phyloP scores from a whole-genome alignment of 1,140 invertebrate species.

The Melitaea cinxia region DNA sequence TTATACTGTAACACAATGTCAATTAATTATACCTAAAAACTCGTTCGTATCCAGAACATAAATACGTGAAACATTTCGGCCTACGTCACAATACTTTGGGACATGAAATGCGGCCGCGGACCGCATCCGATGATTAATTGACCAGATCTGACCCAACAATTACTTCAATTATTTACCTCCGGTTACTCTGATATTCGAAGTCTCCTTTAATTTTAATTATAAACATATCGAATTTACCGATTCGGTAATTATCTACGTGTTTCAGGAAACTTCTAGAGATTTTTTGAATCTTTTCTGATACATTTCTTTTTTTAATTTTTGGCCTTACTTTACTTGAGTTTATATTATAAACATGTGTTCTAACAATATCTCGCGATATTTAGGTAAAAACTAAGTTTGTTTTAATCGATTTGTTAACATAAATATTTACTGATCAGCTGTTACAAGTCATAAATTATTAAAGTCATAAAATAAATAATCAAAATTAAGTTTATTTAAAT shows the following conservation, averaged over 20 bases:
- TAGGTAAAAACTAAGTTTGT: too few relatives aligned
- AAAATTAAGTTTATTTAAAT: too few relatives aligned
- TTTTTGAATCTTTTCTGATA: too few relatives aligned
- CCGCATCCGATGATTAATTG: conserved; percentile 76
- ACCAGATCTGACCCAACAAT: conserved; percentile 75
- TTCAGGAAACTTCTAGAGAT: neutral
- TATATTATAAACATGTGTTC: too few relatives aligned
- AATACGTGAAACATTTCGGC: conserved; percentile 43
- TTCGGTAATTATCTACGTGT: conserved; percentile 19
- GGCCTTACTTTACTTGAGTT: too few relatives aligned
- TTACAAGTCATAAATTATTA: too few relatives aligned
- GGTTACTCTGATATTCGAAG: conserved; percentile 61
- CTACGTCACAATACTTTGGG: conserved; percentile 54
- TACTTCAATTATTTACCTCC: conserved; percentile 79
- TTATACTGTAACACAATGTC: neutral
- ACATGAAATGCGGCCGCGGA: conserved; percentile 59
- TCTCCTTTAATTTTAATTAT: conserved; percentile 64
- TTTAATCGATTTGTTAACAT: too few relatives aligned
- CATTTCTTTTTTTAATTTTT: too few relatives aligned
- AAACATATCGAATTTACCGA: conserved; percentile 35
- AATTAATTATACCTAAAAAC: neutral
- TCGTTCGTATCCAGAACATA: neutral
- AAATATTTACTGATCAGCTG: too few relatives aligned
- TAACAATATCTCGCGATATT: too few relatives aligned
- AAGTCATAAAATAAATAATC: too few relatives aligned